Conservation (phyloP, 1,140 invertebrate species). For the Mya arenaria region DNA sequence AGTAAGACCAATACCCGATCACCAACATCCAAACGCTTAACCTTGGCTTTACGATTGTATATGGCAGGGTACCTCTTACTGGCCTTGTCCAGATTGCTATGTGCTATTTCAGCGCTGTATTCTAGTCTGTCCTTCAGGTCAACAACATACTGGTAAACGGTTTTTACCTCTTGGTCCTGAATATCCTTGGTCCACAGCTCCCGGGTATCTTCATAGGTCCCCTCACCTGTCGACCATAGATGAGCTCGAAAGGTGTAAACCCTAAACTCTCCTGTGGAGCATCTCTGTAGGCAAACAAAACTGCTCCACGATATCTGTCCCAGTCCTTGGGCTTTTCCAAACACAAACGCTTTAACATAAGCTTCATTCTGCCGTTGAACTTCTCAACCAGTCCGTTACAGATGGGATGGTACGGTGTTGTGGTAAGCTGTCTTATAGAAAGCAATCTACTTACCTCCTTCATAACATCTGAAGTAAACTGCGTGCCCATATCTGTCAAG, state of each 20-base stretch:
- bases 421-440: conserved; percentile 23
- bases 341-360: conserved; percentile 50
- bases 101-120: too few species aligned
- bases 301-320: conserved; percentile 66
- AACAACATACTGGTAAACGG: too few species aligned
- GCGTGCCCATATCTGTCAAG: not conserved
- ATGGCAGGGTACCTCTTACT: too few species aligned
- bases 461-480: conserved; percentile 50
- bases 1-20: conserved; percentile 32
- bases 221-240: conserved; percentile 68
- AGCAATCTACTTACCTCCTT: conserved; percentile 29
- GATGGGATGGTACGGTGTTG: conserved; percentile 43
- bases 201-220: conserved; percentile 55
- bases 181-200: conserved; percentile 62
- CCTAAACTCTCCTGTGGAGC: conserved; percentile 55
- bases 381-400: conserved; percentile 30
- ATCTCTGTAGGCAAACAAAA: conserved; percentile 71
- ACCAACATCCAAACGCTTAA: not conserved
- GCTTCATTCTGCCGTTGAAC: conserved; percentile 28
- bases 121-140: too few species aligned
- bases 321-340: conserved; percentile 64
- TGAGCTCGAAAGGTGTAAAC: conserved; percentile 65
- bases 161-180: too few species aligned
- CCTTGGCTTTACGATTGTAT: too few species aligned
- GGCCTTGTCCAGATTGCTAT: too few species aligned